Evolutionary conservation across 1,140 invertebrate genomes (phyloP).

Genomic region (Philotrypesis tridentata): DNA sequence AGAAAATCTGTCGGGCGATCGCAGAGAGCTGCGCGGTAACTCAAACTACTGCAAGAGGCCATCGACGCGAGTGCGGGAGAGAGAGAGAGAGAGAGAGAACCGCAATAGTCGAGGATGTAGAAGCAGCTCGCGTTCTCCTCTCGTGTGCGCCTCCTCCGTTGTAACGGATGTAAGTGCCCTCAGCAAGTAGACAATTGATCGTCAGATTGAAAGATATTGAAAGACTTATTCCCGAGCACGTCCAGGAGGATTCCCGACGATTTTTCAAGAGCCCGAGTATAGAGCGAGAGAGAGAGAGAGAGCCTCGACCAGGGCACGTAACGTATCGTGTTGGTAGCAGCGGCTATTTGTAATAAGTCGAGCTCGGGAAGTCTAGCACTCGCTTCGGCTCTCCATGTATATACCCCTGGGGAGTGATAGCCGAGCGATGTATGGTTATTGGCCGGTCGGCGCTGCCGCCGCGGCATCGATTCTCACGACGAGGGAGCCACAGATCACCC

Average conservation of each 20-base stretch:
- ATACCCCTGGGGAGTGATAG: slow-evolving; percentile 67
- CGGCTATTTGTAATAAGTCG: slow-evolving; percentile 60
- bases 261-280: slow-evolving; percentile 46
- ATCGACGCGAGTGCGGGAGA: too few relatives aligned
- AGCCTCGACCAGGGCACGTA: neutral
- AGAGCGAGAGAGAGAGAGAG: too few relatives aligned
- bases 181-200: slow-evolving; percentile 33
- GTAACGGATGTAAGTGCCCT: slow-evolving; percentile 8
- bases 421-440: slow-evolving; percentile 69
- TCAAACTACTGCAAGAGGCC: slow-evolving; percentile 6
- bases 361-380: slow-evolving; percentile 16
- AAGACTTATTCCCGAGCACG: slow-evolving; percentile 32
- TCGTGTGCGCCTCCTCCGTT: neutral
- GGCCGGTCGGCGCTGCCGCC: slow-evolving; percentile 53
- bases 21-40: slow-evolving; percentile 19
- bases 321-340: slow-evolving; percentile 38
- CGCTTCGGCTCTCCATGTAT: slow-evolving; percentile 43
- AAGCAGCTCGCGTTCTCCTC: too few relatives aligned
- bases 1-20: neutral
- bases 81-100: neutral
- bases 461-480: slow-evolving; percentile 68
- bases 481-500: slow-evolving; percentile 69
- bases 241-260: slow-evolving; percentile 16
- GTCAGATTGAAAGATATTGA: slow-evolving; percentile 44
- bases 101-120: neutral